A percentile compares a stretch with the other conserved stretches of the same genome.
phyloP scores from a whole-genome alignment of 2,888 invertebrate species.

The Zelleria hepariella region DNA sequence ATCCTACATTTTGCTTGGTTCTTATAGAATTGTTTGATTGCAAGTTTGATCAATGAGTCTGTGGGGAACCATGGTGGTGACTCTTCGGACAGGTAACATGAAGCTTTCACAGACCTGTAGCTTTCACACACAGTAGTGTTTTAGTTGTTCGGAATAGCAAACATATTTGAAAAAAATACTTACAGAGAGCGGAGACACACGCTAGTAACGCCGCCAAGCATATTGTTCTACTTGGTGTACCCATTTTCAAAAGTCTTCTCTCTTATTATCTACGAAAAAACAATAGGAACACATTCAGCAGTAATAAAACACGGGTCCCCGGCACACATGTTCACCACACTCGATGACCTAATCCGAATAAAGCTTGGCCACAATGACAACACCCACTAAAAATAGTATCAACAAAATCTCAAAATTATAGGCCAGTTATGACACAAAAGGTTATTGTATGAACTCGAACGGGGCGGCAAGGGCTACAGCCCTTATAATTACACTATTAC shows the following conservation, averaged over 20 bases:
- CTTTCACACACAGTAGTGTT: neutral
- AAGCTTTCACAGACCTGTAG: too few species aligned
- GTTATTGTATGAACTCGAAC: slow-evolving; percentile 19
- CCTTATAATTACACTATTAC: slow-evolving; percentile 28
- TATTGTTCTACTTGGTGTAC: slow-evolving; percentile 45
- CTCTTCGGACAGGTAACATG: too few species aligned
- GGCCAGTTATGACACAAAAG: slow-evolving; percentile 39
- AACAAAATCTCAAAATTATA: slow-evolving; percentile 48
- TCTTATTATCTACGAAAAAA: slow-evolving; percentile 60
- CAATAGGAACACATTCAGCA: slow-evolving; percentile 50
- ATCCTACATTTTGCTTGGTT: too few species aligned
- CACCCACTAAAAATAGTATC: slow-evolving; percentile 75
- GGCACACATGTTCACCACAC: slow-evolving; percentile 64
- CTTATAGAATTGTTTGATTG: too few species aligned
- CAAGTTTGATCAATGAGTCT: too few species aligned
- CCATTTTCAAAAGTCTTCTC: slow-evolving; percentile 50
- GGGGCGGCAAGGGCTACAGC: slow-evolving; percentile 22
- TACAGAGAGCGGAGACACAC: slow-evolving; percentile 52
- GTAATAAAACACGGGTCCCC: slow-evolving; percentile 47
- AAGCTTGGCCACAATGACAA: slow-evolving; percentile 63
- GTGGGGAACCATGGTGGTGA: too few species aligned
- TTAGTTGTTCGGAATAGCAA: neutral
- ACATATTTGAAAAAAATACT: slow-evolving; percentile 29
- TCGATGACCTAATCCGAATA: slow-evolving; percentile 68
- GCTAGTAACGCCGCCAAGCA: slow-evolving; percentile 49